These are phyloP conservation scores for Lathamus discolor DNA, from an alignment of 2,113 vertebrate species.

Conservation along the genomic window DNA sequence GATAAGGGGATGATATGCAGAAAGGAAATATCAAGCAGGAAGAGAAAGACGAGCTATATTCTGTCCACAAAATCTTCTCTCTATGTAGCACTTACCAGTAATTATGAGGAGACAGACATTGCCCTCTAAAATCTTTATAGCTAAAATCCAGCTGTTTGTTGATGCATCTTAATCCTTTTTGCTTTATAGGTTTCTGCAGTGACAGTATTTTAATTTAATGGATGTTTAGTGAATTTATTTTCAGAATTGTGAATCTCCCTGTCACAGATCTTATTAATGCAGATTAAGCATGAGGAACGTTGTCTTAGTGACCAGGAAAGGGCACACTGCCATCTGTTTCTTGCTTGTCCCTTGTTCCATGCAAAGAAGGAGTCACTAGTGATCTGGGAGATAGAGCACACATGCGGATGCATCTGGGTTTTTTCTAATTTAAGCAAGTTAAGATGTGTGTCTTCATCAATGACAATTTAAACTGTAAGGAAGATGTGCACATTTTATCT, in stretches of 20 bases:
- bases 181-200: not conserved
- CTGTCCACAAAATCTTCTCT: not conserved
- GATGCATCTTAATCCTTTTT: not conserved
- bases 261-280: not conserved
- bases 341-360: not conserved
- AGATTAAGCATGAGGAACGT: not conserved
- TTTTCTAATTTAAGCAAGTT: conserved; percentile 16
- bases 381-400: not conserved
- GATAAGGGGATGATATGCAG: not conserved
- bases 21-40: not conserved
- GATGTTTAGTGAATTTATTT: not conserved
- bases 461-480: conserved; percentile 18
- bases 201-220: not conserved
- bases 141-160: not conserved
- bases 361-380: not conserved
- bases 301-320: not conserved
- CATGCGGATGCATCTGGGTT: not conserved
- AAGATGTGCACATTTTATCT: not conserved
- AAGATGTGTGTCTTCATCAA: not conserved
- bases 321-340: not conserved
- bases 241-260: not conserved
- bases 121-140: not conserved
- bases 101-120: not conserved
- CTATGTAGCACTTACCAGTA: not conserved
- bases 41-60: not conserved